Base-by-base conservation (phyloP, 1,140 invertebrate species). In the Dendroctonus valens region DNA sequence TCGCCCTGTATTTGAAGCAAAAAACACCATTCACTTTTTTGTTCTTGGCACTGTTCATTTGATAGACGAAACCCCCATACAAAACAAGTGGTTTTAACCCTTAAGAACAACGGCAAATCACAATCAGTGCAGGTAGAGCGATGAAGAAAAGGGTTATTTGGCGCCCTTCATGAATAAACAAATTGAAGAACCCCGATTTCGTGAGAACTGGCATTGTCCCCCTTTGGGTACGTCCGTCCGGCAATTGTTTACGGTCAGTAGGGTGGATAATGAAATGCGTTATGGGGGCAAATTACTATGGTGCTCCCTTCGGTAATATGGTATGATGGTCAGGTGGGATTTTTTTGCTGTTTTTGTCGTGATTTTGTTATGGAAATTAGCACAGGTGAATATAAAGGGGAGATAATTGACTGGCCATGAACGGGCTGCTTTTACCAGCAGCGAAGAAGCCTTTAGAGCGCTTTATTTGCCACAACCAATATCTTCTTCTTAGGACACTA, bases 231-330 rank as follows among this genome's bases (percentile, higher is more conserved):
- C 64, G 51, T 66, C 64, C 54, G 64, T 66, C 64, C 64, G 55
- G 64, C 38, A 38, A 66, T 59, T 59, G 57, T 66, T 38, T 15
- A 48, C 40, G 64, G 64, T 59, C 57, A 66, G 41, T 50, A 55
- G 64, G 64, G 64, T 66, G 64, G 53, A 59, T 66, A 66, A 66
- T 66, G 64, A 66, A 66, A 66, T 66, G 55, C 64, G 44, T 50
- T 42, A 39, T 46, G 12, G 39, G 37, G 61, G 61, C 12, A 63
- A 63, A 54, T 63, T 53, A 55, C 53, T 54, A 63, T 57, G 53
- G 54, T 55, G 52, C 58, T 54, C 65, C 59, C 65, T 26, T 67
- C 58, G 12, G 60, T 65, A 65, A 65, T 65, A 57, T 57, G 52
- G 62, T 60, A 41, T 54, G 51, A 15, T 61, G 65, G 40, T 67